Conservation (phyloP, 2,797 vertebrate species). For the Dryobates pubescens region DNA sequence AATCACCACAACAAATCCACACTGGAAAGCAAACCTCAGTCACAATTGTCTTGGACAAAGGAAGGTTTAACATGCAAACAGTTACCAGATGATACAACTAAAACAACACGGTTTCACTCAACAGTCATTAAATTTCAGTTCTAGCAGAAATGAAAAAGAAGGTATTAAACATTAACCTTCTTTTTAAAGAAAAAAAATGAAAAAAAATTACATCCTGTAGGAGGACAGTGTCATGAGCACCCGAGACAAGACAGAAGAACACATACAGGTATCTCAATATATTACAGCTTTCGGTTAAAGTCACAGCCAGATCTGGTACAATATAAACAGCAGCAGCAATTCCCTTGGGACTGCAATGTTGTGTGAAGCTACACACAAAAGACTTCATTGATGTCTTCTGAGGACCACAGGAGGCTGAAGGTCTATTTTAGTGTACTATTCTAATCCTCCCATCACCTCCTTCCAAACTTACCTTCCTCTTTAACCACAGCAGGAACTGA, state of each 20-base stretch:
- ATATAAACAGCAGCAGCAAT: constrained; percentile 12
- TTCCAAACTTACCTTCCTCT: constrained; percentile 19
- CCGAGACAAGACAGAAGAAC: background rate
- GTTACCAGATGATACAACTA: constrained; percentile 1
- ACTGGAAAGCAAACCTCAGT: constrained; percentile 57
- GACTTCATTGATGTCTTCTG: constrained; percentile 17
- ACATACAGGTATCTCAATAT: background rate
- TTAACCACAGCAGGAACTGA: background rate
- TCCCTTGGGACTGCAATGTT: constrained; percentile 13
- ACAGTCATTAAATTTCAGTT: constrained; percentile 33
- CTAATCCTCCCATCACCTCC: background rate
- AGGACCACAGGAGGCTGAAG: background rate
- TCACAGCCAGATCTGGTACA: background rate
- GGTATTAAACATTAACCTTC: background rate
- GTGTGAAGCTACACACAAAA: constrained; percentile 48
- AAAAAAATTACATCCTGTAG: background rate
- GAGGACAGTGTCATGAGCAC: background rate
- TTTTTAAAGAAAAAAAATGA: background rate
- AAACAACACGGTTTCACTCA: background rate
- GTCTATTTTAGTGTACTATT: constrained; percentile 25
- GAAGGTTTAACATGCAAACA: constrained; percentile 47
- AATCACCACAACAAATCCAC: constrained; percentile 33
- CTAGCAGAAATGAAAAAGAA: background rate
- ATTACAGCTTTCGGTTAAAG: constrained; percentile 40
- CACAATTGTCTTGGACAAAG: constrained; percentile 37